Evolutionary conservation across 2,888 invertebrate genomes (phyloP), one percentile per base, ranked within the genome.

Genomic region (Chrysotoxum bicinctum): DNA sequence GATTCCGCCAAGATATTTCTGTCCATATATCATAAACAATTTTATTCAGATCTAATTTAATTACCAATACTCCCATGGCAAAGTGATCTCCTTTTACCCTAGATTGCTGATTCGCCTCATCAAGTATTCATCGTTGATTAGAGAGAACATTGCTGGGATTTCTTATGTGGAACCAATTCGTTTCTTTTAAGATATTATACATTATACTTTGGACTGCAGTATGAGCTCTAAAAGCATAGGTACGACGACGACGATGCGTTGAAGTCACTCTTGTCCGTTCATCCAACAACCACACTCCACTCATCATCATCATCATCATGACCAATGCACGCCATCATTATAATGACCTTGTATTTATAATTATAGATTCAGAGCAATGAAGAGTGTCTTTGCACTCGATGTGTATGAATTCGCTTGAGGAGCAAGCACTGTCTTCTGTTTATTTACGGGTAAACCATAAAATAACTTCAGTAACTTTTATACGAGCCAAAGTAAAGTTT

Each of bases 321-420:
- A 82, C 69, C 81, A 76, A 66, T 79, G 75, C 84, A 84, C 77
- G 75, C 80, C 81, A 81, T 52, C 85, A 62, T 81, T 70, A 69
- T 69, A 73, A 73, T 68, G 85, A 85, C 85, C 85, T 85, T 85
- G 85, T 69, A 69, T 85, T 70, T 77, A 85, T 85, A 85, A 85
- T 85, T 85, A 85, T 81, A 85, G 85, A 85, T 85, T 69, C 76
- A 74, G 81, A 77, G 76, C 81, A 81, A 74, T 69, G 77, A 85
- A 76, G 85, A 85, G 81, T 85, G 85, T 85, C 85, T 85, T 85
- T 85, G 85, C 81, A 85, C 85, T 81, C 85, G 48, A 43, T 58
- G 48, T 30, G 26, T 43, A 26, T 69, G 75, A 43, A 43, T 16
- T 43, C 14, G 45, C n/a, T 79, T 23, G 12, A 54, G 4, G 16